phyloP scores from a whole-genome alignment of 2,113 vertebrate genomes.

The Cynocephalus volans region DNA sequence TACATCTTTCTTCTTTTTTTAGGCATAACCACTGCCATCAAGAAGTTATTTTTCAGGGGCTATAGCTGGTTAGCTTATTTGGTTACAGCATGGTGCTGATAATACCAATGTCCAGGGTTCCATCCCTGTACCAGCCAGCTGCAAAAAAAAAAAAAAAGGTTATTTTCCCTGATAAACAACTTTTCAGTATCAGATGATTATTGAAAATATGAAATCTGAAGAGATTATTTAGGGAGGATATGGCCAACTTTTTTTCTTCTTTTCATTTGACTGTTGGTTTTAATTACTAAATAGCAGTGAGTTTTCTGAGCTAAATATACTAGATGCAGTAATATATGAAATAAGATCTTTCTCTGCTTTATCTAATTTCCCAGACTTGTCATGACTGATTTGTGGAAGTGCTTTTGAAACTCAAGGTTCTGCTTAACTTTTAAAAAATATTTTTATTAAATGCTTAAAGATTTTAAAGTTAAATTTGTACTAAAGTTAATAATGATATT shows the following conservation, averaged over 20 bases:
- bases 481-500: not conserved
- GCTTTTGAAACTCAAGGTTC: not conserved
- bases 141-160: not conserved
- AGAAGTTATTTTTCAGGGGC: not conserved
- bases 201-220: not conserved
- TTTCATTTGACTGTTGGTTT: not conserved
- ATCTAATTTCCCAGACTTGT: not conserved
- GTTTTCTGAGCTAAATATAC: not conserved
- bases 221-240: not conserved
- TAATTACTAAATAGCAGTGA: not conserved
- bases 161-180: not conserved
- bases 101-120: too few species aligned
- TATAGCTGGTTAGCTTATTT: too few species aligned
- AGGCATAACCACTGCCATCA: not conserved
- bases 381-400: not conserved
- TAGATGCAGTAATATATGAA: not conserved
- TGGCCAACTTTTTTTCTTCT: not conserved
- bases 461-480: not conserved
- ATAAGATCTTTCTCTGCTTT: not conserved
- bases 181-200: not conserved
- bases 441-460: not conserved
- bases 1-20: not conserved
- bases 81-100: too few species aligned
- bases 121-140: too few species aligned
- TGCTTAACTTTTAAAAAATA: not conserved